Percentiles rank a stretch among this genome's conserved stretches.
phyloP scores from a whole-genome alignment of 2,888 invertebrate species.

The Platerodrilus igneus region DNA sequence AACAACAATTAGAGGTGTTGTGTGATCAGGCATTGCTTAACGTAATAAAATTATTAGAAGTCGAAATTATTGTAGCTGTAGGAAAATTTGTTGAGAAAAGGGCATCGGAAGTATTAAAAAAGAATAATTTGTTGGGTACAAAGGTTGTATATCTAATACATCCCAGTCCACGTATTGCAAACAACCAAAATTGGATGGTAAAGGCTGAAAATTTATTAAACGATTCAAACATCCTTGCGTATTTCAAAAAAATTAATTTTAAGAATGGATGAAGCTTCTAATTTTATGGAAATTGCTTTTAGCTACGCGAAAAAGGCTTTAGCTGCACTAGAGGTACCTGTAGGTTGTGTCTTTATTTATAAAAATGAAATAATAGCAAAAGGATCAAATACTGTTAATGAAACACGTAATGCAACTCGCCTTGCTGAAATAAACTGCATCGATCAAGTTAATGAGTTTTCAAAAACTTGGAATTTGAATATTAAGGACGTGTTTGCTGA shows the following conservation, averaged over 20 bases:
- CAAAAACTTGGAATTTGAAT: slow-evolving; percentile 54
- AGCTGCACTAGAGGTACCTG: slow-evolving; percentile 85
- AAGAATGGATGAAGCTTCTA: too few species aligned
- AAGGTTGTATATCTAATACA: slow-evolving; percentile 63
- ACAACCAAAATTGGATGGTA: slow-evolving; percentile 78
- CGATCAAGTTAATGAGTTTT: slow-evolving; percentile 67
- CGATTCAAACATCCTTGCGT: slow-evolving; percentile 12
- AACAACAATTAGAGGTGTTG: slow-evolving; percentile 47
- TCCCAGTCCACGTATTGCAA: slow-evolving; percentile 75
- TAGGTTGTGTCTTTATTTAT: slow-evolving; percentile 89
- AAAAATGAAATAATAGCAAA: slow-evolving; percentile 67
- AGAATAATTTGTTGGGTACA: slow-evolving; percentile 43
- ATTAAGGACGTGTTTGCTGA: slow-evolving; percentile 56
- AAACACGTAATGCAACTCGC: slow-evolving; percentile 88
- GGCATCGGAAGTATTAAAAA: slow-evolving; percentile 53
- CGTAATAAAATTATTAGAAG: slow-evolving; percentile 63
- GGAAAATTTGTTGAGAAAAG: slow-evolving; percentile 74
- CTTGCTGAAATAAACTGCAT: slow-evolving; percentile 97
- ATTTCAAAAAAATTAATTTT: slow-evolving; percentile 12
- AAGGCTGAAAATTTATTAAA: slow-evolving; percentile 60
- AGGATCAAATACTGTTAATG: slow-evolving; percentile 87
- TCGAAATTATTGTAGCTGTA: slow-evolving; percentile 70
- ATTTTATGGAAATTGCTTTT: slow-evolving; percentile 73
- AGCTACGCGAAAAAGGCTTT: slow-evolving; percentile 74
- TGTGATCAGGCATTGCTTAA: slow-evolving; percentile 70